These are phyloP conservation scores for Haliclona indistincta DNA, from an alignment of 37 sponge, comb jelly and placozoan genomes.

Conservation along the genomic window DNA sequence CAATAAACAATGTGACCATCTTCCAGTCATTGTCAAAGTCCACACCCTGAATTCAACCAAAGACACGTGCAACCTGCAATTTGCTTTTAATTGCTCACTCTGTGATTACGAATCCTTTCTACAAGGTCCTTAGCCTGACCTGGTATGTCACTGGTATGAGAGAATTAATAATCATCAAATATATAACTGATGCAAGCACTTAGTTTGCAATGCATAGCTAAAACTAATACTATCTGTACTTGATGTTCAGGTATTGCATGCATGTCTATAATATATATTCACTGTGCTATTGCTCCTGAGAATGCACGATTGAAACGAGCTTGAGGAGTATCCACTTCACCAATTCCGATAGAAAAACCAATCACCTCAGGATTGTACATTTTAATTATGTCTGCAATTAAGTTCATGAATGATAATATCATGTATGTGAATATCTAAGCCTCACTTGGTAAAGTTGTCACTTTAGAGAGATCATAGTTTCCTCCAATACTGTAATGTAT, in stretches of 20 bases:
- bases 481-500: conserved; percentile 63
- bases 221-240: too few relatives aligned
- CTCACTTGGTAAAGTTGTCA: conserved; percentile 64
- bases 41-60: background rate
- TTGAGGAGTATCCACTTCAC: conserved; percentile 4
- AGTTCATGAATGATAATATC: too few relatives aligned
- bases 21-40: conserved; percentile 41
- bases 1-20: conserved; percentile 40
- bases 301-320: conserved; percentile 34
- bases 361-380: conserved; percentile 38
- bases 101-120: background rate
- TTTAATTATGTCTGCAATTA: conserved; percentile 33
- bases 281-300: conserved; percentile 42
- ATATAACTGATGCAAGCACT: too few relatives aligned
- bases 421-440: background rate
- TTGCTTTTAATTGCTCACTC: conserved; percentile 10
- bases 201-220: too few relatives aligned
- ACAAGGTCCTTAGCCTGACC: conserved; percentile 26
- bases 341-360: conserved; percentile 45
- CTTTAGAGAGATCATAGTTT: conserved; percentile 6
- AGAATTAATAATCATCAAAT: background rate
- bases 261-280: background rate
- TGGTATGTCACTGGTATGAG: conserved; percentile 4
- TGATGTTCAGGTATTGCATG: too few relatives aligned
- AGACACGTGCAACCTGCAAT: background rate